These are phyloP conservation scores for Aulostomus chinensis DNA, from an alignment of 2,797 vertebrate species.

Conservation along the genomic window DNA sequence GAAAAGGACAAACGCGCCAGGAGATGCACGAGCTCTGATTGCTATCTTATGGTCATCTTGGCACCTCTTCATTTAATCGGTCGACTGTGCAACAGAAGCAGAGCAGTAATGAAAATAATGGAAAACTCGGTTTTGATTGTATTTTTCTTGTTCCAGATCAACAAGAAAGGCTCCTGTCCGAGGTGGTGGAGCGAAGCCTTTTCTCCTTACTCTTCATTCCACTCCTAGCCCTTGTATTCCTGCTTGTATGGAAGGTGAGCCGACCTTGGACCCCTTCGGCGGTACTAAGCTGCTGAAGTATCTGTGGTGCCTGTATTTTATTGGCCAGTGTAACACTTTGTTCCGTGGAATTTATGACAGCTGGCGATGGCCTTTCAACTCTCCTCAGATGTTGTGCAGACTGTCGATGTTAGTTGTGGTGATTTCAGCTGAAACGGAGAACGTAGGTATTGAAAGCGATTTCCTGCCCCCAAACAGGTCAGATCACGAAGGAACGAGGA, in stretches of 20 bases:
- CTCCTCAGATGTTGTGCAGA: background rate
- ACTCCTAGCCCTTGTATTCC: constrained; percentile 69
- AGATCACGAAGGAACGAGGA: constrained; percentile 67
- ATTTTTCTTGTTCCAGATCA: constrained; percentile 19
- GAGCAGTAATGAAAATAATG: background rate
- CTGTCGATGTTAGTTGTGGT: background rate
- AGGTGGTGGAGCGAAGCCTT: constrained; percentile 76
- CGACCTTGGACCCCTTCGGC: constrained; percentile 29
- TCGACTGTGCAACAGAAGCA: background rate
- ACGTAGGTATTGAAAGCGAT: background rate
- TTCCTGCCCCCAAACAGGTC: constrained; percentile 55
- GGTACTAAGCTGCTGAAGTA: background rate
- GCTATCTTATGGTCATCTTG: background rate
- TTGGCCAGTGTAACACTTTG: background rate
- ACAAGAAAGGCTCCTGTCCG: constrained; percentile 33
- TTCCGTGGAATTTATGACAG: constrained; percentile 15
- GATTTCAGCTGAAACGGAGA: background rate
- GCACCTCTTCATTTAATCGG: background rate
- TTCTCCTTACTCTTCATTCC: constrained; percentile 79
- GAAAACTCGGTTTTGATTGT: background rate
- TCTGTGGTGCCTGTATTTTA: constrained; percentile 2
- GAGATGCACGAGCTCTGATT: no score
- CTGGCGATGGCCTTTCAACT: constrained; percentile 3
- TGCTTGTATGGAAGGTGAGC: constrained; percentile 82
- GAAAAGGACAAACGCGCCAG: no score